Conservation (phyloP, 2,888 invertebrate genomes). For the Euspilapteryx auroguttella region DNA sequence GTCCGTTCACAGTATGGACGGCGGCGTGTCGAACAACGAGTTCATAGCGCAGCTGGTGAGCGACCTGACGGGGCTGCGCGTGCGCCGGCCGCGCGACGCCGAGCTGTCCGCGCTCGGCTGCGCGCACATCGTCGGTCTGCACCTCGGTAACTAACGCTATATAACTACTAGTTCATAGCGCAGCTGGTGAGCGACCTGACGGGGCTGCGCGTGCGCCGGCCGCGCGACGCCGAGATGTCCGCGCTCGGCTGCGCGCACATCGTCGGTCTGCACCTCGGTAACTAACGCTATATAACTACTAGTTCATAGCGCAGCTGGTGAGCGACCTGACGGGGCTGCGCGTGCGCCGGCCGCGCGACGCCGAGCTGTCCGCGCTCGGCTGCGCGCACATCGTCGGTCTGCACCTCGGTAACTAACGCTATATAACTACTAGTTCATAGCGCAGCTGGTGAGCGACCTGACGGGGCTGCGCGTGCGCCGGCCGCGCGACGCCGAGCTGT, state of each 20-base stretch:
- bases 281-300: neutral
- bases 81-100: constrained; percentile 72
- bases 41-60: constrained; percentile 88
- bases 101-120: constrained; percentile 89
- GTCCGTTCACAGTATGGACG: constrained; percentile 89
- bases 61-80: constrained; percentile 73
- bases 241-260: constrained; percentile 85
- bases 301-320: neutral
- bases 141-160: constrained; percentile 50
- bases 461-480: constrained; percentile 74
- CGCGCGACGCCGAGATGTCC: constrained; percentile 76
- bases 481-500: constrained; percentile 74
- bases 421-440: neutral
- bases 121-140: constrained; percentile 80
- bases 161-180: constrained; percentile 78
- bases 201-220: constrained; percentile 73
- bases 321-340: constrained; percentile 42
- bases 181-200: constrained; percentile 86
- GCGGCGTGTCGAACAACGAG: constrained; percentile 94
- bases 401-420: constrained; percentile 54
- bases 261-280: constrained; percentile 74
- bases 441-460: neutral
- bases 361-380: constrained; percentile 85
- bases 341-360: constrained; percentile 73
- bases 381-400: constrained; percentile 84